Evolutionary conservation across 2,797 vertebrate species (phyloP), one percentile per base, ranked within the genome.

Genomic region (Adrianichthys oophorus): DNA sequence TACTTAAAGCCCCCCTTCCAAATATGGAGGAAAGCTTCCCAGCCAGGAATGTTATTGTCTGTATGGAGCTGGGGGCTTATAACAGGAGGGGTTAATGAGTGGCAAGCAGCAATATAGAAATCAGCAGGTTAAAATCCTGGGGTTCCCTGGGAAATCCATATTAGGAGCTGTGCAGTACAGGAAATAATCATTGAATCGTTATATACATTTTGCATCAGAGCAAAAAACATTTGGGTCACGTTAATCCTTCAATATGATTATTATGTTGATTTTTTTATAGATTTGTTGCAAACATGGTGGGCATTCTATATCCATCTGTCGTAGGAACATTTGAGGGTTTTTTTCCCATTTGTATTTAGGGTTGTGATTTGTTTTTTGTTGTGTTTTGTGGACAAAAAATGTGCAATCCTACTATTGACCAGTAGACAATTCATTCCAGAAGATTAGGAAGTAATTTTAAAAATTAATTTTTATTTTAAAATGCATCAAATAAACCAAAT

Each of bases 1-100:
- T 92, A 92, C 90, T 89, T 69, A 77, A 85, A 87, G 65, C 69
- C 85, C 69, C 72, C 76, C 61, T 55, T 21, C 91, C 91, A 85
- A 87, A 92, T 91, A 91, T 89, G 91, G 91, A 76, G 72, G 70
- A 71, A 82, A 50, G 62, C 76, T 83, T 78, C 64, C 80, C 72
- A 63, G 32, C 52, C 71, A 72, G 78, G 89, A 90, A 90, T 87
- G 83, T 73, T 83, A 87, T 90, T 90, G 84, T 87, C 80, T 83
- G 78, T 74, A 48, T 61, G 59, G 49, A 69, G 68, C 61, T 68
- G 70, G 74, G 76, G 81, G 70, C 70, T 40, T 58, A 43, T 54
- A 56, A 37, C 56, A 70, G 85, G 80, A 61, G 80, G 83, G 77
- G 74, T 76, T 70, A 85, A 85, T 85, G 81, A 84, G 70, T 65